Conservation (phyloP, 2,113 vertebrate species). For the Clarias magur region DNA sequence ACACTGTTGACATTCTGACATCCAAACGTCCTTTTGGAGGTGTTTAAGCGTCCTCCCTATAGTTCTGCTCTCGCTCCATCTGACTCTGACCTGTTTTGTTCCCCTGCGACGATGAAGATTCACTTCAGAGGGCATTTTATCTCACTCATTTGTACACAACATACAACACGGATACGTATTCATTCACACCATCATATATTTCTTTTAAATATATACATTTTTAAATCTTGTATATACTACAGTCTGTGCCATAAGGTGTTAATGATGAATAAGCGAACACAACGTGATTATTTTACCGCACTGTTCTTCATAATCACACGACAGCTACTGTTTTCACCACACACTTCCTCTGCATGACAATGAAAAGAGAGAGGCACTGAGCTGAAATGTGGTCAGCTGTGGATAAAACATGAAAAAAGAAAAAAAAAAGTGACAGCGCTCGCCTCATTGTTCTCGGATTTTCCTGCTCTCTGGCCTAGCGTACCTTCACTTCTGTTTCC, state of each 20-base stretch:
- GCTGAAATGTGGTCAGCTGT: neutral
- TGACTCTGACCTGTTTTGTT: too few relatives aligned
- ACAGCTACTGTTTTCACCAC: neutral
- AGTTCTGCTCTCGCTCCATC: too few relatives aligned
- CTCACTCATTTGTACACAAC: too few relatives aligned
- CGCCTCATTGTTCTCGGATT: neutral
- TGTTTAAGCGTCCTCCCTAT: too few relatives aligned
- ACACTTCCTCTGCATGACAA: neutral
- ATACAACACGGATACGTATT: too few relatives aligned
- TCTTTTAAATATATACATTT: neutral
- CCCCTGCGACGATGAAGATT: too few relatives aligned
- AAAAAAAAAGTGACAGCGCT: neutral
- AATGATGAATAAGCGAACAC: neutral
- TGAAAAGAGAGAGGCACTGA: conserved; percentile 4
- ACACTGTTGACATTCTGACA: too few relatives aligned
- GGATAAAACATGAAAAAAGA: neutral
- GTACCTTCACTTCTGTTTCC: neutral
- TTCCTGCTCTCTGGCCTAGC: conserved; percentile 2
- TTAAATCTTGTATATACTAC: neutral
- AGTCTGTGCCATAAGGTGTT: neutral
- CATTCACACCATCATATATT: too few relatives aligned
- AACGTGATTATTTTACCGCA: neutral
- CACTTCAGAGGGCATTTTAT: too few relatives aligned
- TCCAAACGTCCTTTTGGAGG: too few relatives aligned
- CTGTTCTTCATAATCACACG: neutral